A percentile compares a stretch with the other conserved stretches of the same genome.
These are phyloP conservation scores for Mus spicilegus DNA, from an alignment of 2,113 vertebrate species.

Conservation along the genomic window DNA sequence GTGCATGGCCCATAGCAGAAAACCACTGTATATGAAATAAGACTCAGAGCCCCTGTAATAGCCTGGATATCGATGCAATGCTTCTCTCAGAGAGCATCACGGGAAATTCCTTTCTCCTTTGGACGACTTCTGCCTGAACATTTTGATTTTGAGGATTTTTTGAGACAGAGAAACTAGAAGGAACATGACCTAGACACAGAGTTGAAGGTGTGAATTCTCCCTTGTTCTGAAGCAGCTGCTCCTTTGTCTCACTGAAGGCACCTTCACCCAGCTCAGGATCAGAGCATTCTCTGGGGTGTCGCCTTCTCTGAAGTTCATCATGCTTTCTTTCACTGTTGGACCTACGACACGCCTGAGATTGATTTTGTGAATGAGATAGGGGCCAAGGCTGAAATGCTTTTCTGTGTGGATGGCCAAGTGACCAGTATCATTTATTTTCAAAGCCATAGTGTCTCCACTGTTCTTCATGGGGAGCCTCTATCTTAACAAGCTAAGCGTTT, in stretches of 20 bases:
- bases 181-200: background rate
- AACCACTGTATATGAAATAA: background rate
- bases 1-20: background rate
- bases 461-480: background rate
- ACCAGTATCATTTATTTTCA: conserved; percentile 6
- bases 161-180: background rate
- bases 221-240: background rate
- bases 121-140: background rate
- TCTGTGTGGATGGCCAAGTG: background rate
- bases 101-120: conserved; percentile 4
- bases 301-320: background rate
- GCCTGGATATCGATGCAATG: background rate
- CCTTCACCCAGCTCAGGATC: background rate
- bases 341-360: background rate
- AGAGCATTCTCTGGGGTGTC: background rate
- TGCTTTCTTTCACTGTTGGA: background rate
- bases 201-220: background rate
- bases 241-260: background rate
- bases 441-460: background rate
- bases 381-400: conserved; percentile 18
- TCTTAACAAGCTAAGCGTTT: background rate
- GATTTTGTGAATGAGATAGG: background rate
- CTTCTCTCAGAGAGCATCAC: background rate
- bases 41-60: background rate
- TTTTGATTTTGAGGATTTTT: background rate